Base-by-base conservation (phyloP, 2,888 invertebrate genomes). In the Anaspis maculata region DNA sequence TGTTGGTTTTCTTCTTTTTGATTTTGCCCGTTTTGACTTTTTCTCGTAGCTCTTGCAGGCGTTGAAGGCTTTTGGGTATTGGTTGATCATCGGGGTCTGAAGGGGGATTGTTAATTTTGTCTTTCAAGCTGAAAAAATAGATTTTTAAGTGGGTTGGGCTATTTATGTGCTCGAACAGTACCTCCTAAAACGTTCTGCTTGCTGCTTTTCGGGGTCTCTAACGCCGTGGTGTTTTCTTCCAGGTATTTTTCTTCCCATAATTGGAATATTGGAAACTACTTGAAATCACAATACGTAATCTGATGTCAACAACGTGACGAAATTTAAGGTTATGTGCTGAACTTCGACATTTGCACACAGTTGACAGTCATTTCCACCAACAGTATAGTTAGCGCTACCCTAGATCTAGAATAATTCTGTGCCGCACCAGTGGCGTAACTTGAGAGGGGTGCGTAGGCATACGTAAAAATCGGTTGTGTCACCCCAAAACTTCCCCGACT, bases 181-280 rank as follows among this genome's bases (percentile, higher is more conserved):
- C 87, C 72, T 75, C 49, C 73, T 69, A 28, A 76, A 60, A 42
- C 79, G 70, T 49, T 68, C 68, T 4, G 72, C 77, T 42, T 72
- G 72, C 59, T 88, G 87, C 51, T 77, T 75, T 13, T 79, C 60
- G 2, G 85, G 85, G 66, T 88, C 86, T 55, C 82, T 81, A 2
- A 85, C 72, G 13, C 83, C 84, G 41, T 75, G 74, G 54, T 87
- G 87, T 61, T 85, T 87, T 48, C 82, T 78, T 14, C 80, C 81
- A 14, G 86, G 86, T 56, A 87, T 87, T 74, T 86, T 87, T 27
- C 86, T 68, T 27, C 78, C 77, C 79, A 81, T 82, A 61, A 6
- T 19, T 19, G 19, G 6, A 6, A 19, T 6, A 6, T 5, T 19
- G 19, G 9, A 19, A 19, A 19, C 9, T 19, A 19, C 9, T 19